Percentiles rank a stretch among this genome's conserved stretches.
phyloP scores from a whole-genome alignment of 2,888 invertebrate genomes.

The Gonocerus acuteangulatus region DNA sequence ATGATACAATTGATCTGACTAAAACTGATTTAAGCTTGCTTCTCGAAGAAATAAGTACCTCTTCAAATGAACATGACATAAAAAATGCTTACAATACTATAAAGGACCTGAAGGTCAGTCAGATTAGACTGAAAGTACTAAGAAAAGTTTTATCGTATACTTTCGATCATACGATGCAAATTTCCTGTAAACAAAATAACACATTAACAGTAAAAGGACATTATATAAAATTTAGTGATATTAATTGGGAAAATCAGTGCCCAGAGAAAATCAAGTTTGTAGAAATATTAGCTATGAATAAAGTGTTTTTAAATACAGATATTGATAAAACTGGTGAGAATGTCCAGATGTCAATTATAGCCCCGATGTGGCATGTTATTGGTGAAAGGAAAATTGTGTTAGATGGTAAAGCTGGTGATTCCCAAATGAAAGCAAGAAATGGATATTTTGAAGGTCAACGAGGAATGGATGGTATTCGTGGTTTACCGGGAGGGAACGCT shows the following conservation, averaged over 20 bases:
- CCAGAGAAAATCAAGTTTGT: not conserved
- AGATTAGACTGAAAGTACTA: not conserved
- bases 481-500: not conserved
- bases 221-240: not conserved
- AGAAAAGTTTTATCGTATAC: not conserved
- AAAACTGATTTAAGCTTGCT: not conserved
- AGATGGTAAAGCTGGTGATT: conserved; percentile 1
- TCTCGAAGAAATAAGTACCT: not conserved
- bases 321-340: not conserved
- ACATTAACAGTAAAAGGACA: not conserved
- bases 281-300: conserved; percentile 8
- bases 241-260: not conserved
- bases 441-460: not conserved
- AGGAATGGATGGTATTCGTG: not conserved
- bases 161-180: not conserved
- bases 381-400: conserved; percentile 1
- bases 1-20: not conserved
- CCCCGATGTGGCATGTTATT: conserved; percentile 10
- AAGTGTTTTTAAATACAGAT: conserved; percentile 4
- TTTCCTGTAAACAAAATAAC: not conserved
- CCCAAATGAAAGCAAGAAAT: not conserved
- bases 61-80: not conserved
- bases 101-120: not conserved
- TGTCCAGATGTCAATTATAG: not conserved
- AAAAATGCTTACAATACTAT: not conserved